phyloP scores from a whole-genome alignment of 2,113 vertebrate species.

The Ochotona curzoniae region DNA sequence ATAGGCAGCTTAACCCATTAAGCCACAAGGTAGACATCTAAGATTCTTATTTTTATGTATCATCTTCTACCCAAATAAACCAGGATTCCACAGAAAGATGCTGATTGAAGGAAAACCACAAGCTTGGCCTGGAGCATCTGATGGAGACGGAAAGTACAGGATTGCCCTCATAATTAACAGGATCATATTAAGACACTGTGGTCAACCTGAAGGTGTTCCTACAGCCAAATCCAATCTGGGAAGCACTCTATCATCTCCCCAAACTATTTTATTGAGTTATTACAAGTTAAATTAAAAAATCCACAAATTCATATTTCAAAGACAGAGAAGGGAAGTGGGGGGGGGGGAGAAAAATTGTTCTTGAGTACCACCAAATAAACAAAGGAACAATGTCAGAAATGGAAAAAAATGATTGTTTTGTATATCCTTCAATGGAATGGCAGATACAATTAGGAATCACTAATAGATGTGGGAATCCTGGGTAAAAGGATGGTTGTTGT shows the following conservation, averaged over 20 bases:
- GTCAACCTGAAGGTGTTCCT: not conserved
- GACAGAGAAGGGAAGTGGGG: not conserved
- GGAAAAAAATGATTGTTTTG: not conserved
- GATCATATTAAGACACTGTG: not conserved
- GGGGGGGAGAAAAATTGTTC: not conserved
- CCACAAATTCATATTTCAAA: not conserved
- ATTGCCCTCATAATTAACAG: not conserved
- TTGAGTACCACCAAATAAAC: not conserved
- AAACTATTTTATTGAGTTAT: not conserved
- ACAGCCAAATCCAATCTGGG: not conserved
- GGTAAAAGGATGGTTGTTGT: not conserved
- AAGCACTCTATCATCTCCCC: accelerated
- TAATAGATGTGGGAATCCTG: not conserved
- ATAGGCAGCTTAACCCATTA: too few species aligned
- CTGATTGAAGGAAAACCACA: not conserved
- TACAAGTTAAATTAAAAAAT: not conserved
- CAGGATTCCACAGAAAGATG: not conserved
- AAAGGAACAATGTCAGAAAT: not conserved
- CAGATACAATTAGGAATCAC: not conserved
- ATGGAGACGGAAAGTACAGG: too few species aligned
- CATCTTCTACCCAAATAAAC: not conserved
- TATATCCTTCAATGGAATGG: not conserved
- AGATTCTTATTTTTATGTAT: not conserved
- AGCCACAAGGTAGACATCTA: too few species aligned
- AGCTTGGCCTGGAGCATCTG: not conserved